Conservation (phyloP, 1,140 invertebrate species). For the Drosophila trapezifrons region DNA sequence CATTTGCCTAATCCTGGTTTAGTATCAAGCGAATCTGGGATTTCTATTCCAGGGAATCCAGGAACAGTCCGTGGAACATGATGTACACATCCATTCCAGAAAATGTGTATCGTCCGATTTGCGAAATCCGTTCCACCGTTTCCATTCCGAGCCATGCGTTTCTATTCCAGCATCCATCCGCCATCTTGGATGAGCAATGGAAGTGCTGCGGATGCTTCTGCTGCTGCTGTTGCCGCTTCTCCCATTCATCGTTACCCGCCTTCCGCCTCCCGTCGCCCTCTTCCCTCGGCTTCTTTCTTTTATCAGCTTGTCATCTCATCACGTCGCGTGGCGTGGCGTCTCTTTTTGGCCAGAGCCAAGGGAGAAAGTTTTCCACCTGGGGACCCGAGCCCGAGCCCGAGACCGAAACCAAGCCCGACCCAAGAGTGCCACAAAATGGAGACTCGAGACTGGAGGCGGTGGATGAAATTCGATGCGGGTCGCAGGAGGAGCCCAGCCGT, state of each 20-base stretch:
- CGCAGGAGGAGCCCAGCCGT: conserved; percentile 28
- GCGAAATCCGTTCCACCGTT: conserved; percentile 13
- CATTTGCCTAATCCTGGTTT: not conserved
- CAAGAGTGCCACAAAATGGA: conserved; percentile 38
- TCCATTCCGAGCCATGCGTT: conserved; percentile 1
- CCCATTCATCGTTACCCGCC: conserved; percentile 15
- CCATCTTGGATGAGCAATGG: conserved; percentile 34
- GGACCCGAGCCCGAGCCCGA: conserved; percentile 12
- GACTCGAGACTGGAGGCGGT: conserved; percentile 18
- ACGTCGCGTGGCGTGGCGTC: conserved; percentile 24
- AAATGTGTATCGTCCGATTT: conserved; percentile 18
- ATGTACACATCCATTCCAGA: conserved; percentile 4
- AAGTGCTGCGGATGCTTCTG: conserved; percentile 24
- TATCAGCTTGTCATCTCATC: conserved; percentile 40
- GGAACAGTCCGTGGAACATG: not conserved
- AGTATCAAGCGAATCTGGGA: not conserved
- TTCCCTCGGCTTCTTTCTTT: conserved; percentile 12
- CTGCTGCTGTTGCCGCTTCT: conserved; percentile 13
- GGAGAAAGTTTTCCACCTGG: conserved; percentile 46
- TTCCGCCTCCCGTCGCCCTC: not conserved
- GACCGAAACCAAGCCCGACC: conserved; percentile 9
- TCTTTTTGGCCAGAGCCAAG: conserved; percentile 35
- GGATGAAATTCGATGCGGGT: conserved; percentile 64
- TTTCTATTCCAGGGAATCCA: not conserved
- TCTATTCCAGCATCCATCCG: conserved; percentile 15